A percentile compares a stretch with the other conserved stretches of the same genome.
Evolutionary conservation across 2,888 invertebrate species (phyloP).

Genomic region (Masnerella sp.): DNA sequence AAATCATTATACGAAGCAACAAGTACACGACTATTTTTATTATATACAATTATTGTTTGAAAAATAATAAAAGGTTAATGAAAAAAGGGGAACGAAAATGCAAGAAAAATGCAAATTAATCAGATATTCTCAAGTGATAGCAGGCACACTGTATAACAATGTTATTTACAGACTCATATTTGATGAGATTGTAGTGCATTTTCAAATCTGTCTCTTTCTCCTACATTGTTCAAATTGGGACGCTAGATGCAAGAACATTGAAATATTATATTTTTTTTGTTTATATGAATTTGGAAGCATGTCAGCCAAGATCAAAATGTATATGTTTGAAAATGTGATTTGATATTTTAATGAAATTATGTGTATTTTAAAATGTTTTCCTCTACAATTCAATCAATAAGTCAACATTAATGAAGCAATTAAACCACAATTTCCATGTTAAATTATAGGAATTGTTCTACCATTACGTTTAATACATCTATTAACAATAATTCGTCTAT

Average conservation of each 20-base stretch:
- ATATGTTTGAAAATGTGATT: background rate
- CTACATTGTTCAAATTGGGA: background rate
- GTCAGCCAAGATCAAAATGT: background rate
- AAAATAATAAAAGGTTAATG: slow-evolving; percentile 23
- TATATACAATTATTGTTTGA: slow-evolving; percentile 54
- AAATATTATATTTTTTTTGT: too few relatives aligned
- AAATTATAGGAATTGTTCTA: slow-evolving; percentile 9
- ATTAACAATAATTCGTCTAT: slow-evolving; percentile 28
- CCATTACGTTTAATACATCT: slow-evolving; percentile 19
- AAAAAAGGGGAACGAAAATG: slow-evolving; percentile 40
- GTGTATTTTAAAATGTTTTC: background rate
- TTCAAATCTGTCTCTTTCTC: background rate
- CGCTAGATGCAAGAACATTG: slow-evolving; percentile 7
- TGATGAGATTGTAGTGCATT: slow-evolving; percentile 29
- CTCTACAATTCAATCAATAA: background rate
- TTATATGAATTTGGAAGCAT: slow-evolving; percentile 5
- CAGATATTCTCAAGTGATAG: slow-evolving; percentile 43
- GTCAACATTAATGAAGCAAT: background rate
- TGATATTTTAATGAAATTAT: background rate
- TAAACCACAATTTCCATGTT: background rate
- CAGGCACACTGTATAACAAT: slow-evolving; percentile 53
- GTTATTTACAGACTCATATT: slow-evolving; percentile 53
- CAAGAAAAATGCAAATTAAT: slow-evolving; percentile 52
- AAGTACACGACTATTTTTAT: slow-evolving; percentile 27
- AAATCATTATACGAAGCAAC: slow-evolving; percentile 45